Evolutionary conservation across 1,140 invertebrate species (phyloP).

Genomic region (Bombyx mori): ASM3026992v2 NC_085119.1:12315501-12316000

Average conservation of each 20-base stretch:
- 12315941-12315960: too few species aligned
- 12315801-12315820: conserved; percentile 43
- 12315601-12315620: conserved; percentile 34
- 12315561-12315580: conserved; percentile 1
- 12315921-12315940: not conserved
- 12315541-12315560: not conserved
- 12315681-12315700: not conserved
- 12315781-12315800: not conserved
- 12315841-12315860: conserved; percentile 41
- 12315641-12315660: conserved; percentile 34
- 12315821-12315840: conserved; percentile 34
- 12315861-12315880: conserved; percentile 48
- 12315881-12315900: conserved; percentile 56
- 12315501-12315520: too few species aligned
- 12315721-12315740: conserved; percentile 39
- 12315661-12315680: not conserved
- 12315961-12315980: not conserved
- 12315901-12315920: conserved; percentile 40
- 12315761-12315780: too few species aligned
- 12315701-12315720: conserved; percentile 35
- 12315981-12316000: conserved; percentile 3
- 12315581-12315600: conserved; percentile 26
- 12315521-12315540: not conserved
- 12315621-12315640: conserved; percentile 32
- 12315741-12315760: conserved; percentile 6